Conservation (phyloP, 2,888 invertebrate species). For the Coronaproctus castanopsis region DNA sequence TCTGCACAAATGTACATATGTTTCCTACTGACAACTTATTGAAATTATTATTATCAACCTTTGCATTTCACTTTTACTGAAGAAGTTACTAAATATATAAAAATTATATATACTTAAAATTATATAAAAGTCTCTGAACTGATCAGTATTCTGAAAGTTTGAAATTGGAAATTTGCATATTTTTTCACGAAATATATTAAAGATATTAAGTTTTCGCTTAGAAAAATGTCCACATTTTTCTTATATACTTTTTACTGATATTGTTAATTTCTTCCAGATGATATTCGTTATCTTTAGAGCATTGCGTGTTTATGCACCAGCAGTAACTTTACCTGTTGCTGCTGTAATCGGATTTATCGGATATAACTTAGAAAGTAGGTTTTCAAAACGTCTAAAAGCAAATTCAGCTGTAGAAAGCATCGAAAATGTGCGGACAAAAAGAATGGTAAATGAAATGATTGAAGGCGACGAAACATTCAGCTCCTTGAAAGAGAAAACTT, state of each 20-base stretch:
- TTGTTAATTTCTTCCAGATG: background rate
- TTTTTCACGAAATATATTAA: no score
- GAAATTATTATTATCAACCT: no score
- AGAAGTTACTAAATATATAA: background rate
- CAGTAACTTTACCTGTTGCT: slow-evolving; percentile 62
- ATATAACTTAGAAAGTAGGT: slow-evolving; percentile 55
- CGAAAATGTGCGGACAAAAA: slow-evolving; percentile 49
- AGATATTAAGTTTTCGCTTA: no score
- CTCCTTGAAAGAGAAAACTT: slow-evolving; percentile 40
- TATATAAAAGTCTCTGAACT: no score
- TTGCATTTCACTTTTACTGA: slow-evolving; percentile 23
- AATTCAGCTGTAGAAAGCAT: slow-evolving; percentile 30
- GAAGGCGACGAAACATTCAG: slow-evolving; percentile 36
- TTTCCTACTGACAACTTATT: no score
- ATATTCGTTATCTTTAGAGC: background rate
- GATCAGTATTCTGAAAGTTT: no score
- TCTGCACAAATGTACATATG: no score
- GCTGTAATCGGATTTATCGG: slow-evolving; percentile 64
- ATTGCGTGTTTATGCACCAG: slow-evolving; percentile 40
- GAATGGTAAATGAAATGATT: slow-evolving; percentile 34
- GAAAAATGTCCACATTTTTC: no score
- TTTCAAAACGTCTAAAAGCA: slow-evolving; percentile 32
- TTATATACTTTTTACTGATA: no score
- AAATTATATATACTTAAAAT: background rate
- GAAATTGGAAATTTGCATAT: no score